Evolutionary conservation across 2,797 vertebrate genomes (phyloP), one percentile per base, ranked within the genome.

Genomic region (Tiaroga cobitis): DNA sequence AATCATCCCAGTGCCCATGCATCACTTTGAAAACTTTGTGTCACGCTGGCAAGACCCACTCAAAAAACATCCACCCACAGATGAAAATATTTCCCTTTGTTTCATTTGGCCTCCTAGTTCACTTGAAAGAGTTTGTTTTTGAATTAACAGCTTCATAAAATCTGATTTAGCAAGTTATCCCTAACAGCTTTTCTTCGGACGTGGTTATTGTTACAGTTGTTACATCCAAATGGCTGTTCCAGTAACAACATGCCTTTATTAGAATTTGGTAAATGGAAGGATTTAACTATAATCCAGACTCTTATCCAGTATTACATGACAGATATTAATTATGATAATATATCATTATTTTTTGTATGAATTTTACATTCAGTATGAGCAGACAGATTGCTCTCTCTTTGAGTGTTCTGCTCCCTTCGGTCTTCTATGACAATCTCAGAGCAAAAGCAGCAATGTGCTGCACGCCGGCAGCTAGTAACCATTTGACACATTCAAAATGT

Each of bases 71-170:
- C 29, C 70, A 73, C 46, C 37, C n/a, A 29, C 26, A 67, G 19
- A n/a, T 80, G 56, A 80, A 84, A 76, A 29, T 8, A 13, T 61
- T 69, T 74, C 63, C 37, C 69, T 61, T 68, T 79, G 26, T 37
- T 26, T 70, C 19, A 54, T 81, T 86, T 84, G 81, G 77, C 86
- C 46, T 49, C 59, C 63, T 84, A 19, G 32, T 61, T 86, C 49
- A 34, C 70, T 84, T 79, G 18, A 81, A 88, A 86, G 81, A 59
- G 72, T 46, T 72, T 81, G 32, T 73, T 75, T 79, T 81, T 81
- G 34, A 88, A 81, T 65, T 39, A 84, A 84, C 78, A 37, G 43
- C 18, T 67, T 21, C 18, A 6, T 5, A 80, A 69, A 72, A 69
- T 83, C 39, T 83, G 72, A 84, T 81, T 81, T 81, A 37, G 46